A percentile compares a stretch with the other conserved stretches of the same genome.
These are phyloP conservation scores for Stichodactyla helianthus DNA, from an alignment of 64 coral and sea anemone species.

Conservation along the genomic window DNA sequence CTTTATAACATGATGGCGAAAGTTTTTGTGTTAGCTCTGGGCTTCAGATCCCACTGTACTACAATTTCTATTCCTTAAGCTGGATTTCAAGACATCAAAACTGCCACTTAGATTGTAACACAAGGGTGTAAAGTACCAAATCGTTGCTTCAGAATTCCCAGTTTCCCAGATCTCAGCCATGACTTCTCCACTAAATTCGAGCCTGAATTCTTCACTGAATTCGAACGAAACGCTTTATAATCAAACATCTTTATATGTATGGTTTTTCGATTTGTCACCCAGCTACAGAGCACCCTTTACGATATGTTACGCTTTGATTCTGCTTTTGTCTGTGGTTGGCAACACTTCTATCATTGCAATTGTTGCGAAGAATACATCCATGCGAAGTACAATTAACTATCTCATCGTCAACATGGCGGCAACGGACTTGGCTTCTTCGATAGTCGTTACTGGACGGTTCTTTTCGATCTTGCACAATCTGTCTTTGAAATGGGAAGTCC, in stretches of 20 bases:
- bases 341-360: conserved; percentile 24
- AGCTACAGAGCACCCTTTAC: not conserved
- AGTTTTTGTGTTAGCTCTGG: too few species aligned
- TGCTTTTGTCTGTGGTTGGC: conserved; percentile 18
- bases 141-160: too few species aligned
- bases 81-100: too few species aligned
- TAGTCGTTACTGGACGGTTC: not conserved
- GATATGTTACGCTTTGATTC: conserved; percentile 27
- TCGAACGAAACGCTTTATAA: not conserved
- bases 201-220: not conserved
- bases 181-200: not conserved
- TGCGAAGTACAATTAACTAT: conserved; percentile 33
- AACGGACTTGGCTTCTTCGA: conserved; percentile 19
- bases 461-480: conserved; percentile 3
- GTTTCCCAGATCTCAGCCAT: not conserved
- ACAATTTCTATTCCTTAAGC: too few species aligned
- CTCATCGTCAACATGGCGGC: conserved; percentile 42
- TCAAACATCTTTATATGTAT: not conserved
- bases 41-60: too few species aligned
- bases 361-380: conserved; percentile 20
- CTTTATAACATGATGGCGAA: too few species aligned
- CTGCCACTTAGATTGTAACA: too few species aligned
- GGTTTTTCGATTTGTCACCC: not conserved
- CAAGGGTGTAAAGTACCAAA: too few species aligned
- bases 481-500: conserved; percentile 10